Evolutionary conservation across 2,113 vertebrate genomes (phyloP), one percentile per base, ranked within the genome.

Genomic region (Eonycteris spelaea): DNA sequence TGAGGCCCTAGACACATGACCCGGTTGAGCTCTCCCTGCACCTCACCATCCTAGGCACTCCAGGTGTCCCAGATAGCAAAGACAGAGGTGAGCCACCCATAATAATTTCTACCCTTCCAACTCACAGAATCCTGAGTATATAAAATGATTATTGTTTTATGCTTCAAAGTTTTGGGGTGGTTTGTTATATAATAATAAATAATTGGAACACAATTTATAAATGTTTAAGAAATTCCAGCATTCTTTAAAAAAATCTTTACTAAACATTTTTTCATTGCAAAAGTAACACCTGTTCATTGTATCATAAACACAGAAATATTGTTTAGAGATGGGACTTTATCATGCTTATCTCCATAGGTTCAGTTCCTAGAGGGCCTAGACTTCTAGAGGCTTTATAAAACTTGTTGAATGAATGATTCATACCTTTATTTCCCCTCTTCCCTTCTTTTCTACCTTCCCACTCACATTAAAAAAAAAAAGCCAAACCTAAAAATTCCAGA

Each of bases 391-490:
- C 30, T 73, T 45, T 38, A 63, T 63, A 63, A 93, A 82, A 77
- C 26, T 45, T 83, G 53, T 19, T 63, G 35, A 73, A 68, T 89
- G 28, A 92, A 61, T 48, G 16, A 75, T 28, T 90, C 45, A 35
- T 80, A 30, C 26, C 5, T 74, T 48, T 18, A 38, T 94, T 74
- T 55, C 75, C 35, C 33, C 51, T 51, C 86, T 19, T 68, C 24
- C 35, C 63, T 92, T 82, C 45, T 65, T 94, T 67, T 59, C 14
- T 88, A 43, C 28, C 7, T 68, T 87, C 43, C 45, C 33, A n/a
- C 51, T 87, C 38, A 91, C n/a, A 86, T 73, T 93, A n/a, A 84
- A 93, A 93, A 85, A 91, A 85, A 59, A 86, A 59, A 35, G 26
- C 18, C 40, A 94, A 51, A 88, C 55, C 21, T 59, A 79, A 19